Evolutionary conservation across 1,140 invertebrate genomes (phyloP), one percentile per base, ranked within the genome.

Genomic region (Orchestia grillus): DNA sequence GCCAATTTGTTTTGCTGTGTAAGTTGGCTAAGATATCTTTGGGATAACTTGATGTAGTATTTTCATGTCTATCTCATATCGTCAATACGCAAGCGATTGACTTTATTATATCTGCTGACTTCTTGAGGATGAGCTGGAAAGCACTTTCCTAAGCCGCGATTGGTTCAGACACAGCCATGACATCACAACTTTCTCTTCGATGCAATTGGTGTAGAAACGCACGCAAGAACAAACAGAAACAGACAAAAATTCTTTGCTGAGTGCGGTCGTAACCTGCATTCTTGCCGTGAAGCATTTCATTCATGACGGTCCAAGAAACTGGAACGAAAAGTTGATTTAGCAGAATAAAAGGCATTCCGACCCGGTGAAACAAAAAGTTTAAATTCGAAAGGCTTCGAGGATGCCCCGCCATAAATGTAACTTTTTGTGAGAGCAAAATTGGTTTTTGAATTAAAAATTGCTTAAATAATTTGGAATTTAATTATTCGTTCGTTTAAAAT

Each of bases 181-280:
- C 92, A 44, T 94, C 92, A 94, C 92, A 94, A 94, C 92, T 94
- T 94, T 94, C 92, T 94, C 92, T 94, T 91, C 19, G 92, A 44
- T n/a, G 92, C 44, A 44, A 45, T 44, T 45, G 92, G 41, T 19
- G 92, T 44, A 94, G 92, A 44, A 90, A 90, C 36, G 4, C n/a
- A n/a, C n/a, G 92, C 36, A 94, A 44, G 28, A 90, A 90, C n/a
- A 44, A 41, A 41, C 88, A 41, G 42, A 41, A 41, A 44, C 88
- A 90, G 88, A 44, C 92, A 40, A 40, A 77, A 77, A 15, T 77
- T 8, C 62, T 77, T 77, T 77, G 15, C 44, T 45, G 41, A n/a
- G 8, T 11, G 41, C 42, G 43, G 16, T 47, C 92, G 92, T 94
- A 94, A 94, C 92, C 92, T 94, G 92, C 92, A 94, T 94, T 94